Percentiles rank a stretch among this genome's conserved stretches.
These are phyloP conservation scores for Lingula anatina DNA, from an alignment of 2,888 invertebrate species.

Conservation along the genomic window DNA sequence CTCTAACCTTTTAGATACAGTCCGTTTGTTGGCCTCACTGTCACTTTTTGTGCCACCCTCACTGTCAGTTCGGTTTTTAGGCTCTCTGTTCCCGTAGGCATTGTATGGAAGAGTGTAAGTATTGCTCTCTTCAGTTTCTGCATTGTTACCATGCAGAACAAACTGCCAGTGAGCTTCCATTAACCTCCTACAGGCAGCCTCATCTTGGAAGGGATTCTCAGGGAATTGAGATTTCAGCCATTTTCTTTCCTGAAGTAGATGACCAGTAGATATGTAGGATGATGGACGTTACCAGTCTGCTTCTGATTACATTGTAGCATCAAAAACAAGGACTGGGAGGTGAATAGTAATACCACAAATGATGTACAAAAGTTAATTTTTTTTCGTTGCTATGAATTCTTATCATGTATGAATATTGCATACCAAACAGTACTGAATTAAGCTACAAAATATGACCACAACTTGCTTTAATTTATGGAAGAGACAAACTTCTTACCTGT, in stretches of 20 bases:
- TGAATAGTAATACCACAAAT: too few relatives aligned
- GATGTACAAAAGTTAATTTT: too few relatives aligned
- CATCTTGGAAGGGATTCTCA: constrained; percentile 68
- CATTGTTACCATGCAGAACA: constrained; percentile 23
- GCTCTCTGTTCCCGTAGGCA: constrained; percentile 26
- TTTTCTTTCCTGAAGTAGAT: constrained; percentile 66
- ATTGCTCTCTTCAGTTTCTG: constrained; percentile 15
- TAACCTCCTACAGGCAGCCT: constrained; percentile 72
- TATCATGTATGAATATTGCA: too few relatives aligned
- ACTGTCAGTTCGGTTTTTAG: too few relatives aligned
- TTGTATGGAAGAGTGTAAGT: constrained; percentile 34
- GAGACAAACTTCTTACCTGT: constrained; percentile 21
- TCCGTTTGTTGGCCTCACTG: too few relatives aligned
- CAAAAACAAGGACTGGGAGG: too few relatives aligned
- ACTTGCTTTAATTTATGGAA: too few relatives aligned
- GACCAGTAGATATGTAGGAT: neutral
- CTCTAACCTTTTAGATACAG: too few relatives aligned
- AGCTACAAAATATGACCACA: too few relatives aligned
- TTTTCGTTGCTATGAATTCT: too few relatives aligned
- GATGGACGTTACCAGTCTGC: neutral
- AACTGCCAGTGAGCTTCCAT: constrained; percentile 71
- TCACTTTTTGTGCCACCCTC: too few relatives aligned
- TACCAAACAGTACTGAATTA: too few relatives aligned
- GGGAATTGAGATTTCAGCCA: constrained; percentile 80
- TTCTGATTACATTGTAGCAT: neutral